phyloP scores from a whole-genome alignment of 2,113 vertebrate species.

The Microtus richardsoni region DNA sequence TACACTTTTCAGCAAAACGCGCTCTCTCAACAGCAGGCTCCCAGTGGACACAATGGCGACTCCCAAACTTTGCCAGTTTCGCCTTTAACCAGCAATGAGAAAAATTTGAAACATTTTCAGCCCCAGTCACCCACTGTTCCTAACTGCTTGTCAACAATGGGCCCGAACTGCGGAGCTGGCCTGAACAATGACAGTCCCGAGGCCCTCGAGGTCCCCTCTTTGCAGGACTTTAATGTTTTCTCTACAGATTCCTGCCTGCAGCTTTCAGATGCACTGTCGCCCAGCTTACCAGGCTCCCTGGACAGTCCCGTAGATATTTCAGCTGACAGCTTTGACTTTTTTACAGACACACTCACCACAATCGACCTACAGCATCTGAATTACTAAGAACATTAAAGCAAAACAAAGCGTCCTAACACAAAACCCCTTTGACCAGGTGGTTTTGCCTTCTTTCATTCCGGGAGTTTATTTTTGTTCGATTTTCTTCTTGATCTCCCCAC shows the following conservation, averaged over 20 bases:
- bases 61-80: slow-evolving; percentile 91
- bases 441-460: slow-evolving; percentile 79
- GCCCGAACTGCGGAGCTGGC: slow-evolving; percentile 96
- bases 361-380: slow-evolving; percentile 97
- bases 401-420: slow-evolving; percentile 86
- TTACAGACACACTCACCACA: slow-evolving; percentile 96
- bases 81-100: slow-evolving; percentile 95
- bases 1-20: slow-evolving; percentile 95
- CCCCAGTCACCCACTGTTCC: slow-evolving; percentile 95
- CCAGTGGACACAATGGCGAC: slow-evolving; percentile 93
- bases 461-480: slow-evolving; percentile 79
- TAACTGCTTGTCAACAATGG: slow-evolving; percentile 95
- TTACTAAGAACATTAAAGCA: slow-evolving; percentile 91
- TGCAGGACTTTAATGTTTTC: slow-evolving; percentile 95
- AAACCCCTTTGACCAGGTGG: slow-evolving; percentile 79
- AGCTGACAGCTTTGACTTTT: slow-evolving; percentile 96
- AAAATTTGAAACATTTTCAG: slow-evolving; percentile 98
- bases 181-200: slow-evolving; percentile 95
- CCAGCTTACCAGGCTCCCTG: slow-evolving; percentile 93
- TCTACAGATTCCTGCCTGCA: slow-evolving; percentile 95
- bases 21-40: slow-evolving; percentile 91
- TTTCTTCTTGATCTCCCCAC: slow-evolving; percentile 29
- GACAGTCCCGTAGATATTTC: slow-evolving; percentile 94
- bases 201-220: slow-evolving; percentile 93
- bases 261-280: slow-evolving; percentile 96